Conservation (phyloP, 2,113 vertebrate genomes). For the Polyodon spathula region DNA sequence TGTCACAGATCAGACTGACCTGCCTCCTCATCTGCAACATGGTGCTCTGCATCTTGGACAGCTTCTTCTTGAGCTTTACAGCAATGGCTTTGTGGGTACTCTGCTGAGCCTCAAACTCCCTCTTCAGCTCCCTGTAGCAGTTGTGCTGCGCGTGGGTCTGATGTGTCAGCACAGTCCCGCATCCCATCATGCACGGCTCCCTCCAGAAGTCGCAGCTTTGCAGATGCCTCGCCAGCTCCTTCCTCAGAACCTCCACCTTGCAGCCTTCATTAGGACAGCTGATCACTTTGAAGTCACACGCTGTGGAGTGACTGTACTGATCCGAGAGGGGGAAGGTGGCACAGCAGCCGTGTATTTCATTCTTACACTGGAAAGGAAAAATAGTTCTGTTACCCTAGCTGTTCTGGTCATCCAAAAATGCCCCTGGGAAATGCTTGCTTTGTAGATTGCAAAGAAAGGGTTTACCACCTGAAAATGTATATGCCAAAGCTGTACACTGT, state of each 20-base stretch:
- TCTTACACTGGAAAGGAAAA: slow-evolving; percentile 55
- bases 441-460: too few species aligned
- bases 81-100: slow-evolving; percentile 46
- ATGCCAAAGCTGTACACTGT: too few species aligned
- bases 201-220: slow-evolving; percentile 53
- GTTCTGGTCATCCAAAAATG: too few species aligned
- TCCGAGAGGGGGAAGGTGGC: slow-evolving; percentile 56
- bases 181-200: slow-evolving; percentile 59
- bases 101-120: slow-evolving; percentile 46
- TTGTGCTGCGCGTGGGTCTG: slow-evolving; percentile 50
- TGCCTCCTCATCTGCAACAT: slow-evolving; percentile 57
- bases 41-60: slow-evolving; percentile 54
- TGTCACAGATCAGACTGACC: slow-evolving; percentile 52
- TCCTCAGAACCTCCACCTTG: slow-evolving; percentile 43
- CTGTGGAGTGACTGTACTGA: slow-evolving; percentile 56
- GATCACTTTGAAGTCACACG: slow-evolving; percentile 52
- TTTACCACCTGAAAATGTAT: too few species aligned
- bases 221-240: slow-evolving; percentile 52
- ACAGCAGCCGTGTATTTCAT: slow-evolving; percentile 57
- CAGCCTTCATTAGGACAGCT: slow-evolving; percentile 66
- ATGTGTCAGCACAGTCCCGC: slow-evolving; percentile 49
- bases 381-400: background rate
- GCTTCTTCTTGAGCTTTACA: slow-evolving; percentile 45
- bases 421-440: too few species aligned
- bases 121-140: slow-evolving; percentile 59